phyloP scores from a whole-genome alignment of 2,888 invertebrate genomes.

The Acanthoscelides obtectus region DNA sequence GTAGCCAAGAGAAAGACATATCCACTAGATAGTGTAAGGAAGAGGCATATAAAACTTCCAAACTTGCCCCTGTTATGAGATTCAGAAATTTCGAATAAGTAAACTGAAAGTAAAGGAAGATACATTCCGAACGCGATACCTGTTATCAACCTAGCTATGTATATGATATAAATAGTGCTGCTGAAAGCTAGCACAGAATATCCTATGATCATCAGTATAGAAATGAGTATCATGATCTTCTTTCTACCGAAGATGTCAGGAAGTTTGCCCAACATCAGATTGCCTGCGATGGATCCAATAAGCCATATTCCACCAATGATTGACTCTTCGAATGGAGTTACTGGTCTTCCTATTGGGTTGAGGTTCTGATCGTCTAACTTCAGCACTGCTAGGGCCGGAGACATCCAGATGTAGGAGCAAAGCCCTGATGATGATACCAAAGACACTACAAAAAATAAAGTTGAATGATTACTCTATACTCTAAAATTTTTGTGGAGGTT shows the following conservation, averaged over 20 bases:
- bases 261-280: not conserved
- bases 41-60: not conserved
- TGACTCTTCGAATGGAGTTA: not conserved
- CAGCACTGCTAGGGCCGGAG: not conserved
- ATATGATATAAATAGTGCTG: not conserved
- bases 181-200: not conserved
- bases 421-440: not conserved
- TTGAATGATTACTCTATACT: too few relatives aligned
- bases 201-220: not conserved
- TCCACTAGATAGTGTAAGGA: not conserved
- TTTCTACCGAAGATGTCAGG: slow-evolving; percentile 1
- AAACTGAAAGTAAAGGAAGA: not conserved
- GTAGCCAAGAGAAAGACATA: not conserved
- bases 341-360: slow-evolving; percentile 8
- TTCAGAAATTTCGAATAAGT: not conserved
- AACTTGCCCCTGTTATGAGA: slow-evolving; percentile 2
- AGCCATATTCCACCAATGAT: not conserved
- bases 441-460: not conserved
- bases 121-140: not conserved
- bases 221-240: not conserved
- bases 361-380: not conserved
- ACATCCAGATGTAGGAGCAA: slow-evolving; percentile 4
- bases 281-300: not conserved
- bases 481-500: too few relatives aligned
- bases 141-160: not conserved